Base-by-base conservation (phyloP, 1,140 invertebrate genomes). In the Sesamia nonagrioides region DNA sequence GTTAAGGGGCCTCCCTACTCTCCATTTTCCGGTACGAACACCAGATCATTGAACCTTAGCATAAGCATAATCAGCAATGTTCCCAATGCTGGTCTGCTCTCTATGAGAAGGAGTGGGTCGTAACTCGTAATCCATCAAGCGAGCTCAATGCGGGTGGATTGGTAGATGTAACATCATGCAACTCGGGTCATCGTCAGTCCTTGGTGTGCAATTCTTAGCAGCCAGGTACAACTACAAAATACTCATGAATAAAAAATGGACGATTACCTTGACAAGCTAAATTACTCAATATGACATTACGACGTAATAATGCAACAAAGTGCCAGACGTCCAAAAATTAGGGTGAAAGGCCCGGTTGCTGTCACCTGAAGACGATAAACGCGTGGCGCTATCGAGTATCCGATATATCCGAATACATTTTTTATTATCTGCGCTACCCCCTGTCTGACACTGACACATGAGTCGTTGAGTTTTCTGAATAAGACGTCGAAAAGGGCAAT, bases 401-500 rank as follows among this genome's bases (percentile, higher is more conserved):
- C 42, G 37, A 75, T 40, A 66, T 66, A 76, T 77, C 50, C 40
- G 35, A 74, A 77, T 81, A 82, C 78, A 88, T 84, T 89, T 91
- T 90, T 90, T 45, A 80, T 82, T 80, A 81, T 77, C 83, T 82
- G 77, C 80, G 50, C 80, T 80, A 75, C 83, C 82, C 82, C 84
- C 72, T 69, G 45, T 52, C 83, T 88, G 86, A 79, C 84, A 87
- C 79, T 85, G 87, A 82, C 88, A 89, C 85, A 85, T 84, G 87
- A 86, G 83, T 87, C 78, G 84, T 52, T 85, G 82, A 75, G 80
- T 80, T 50, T 68, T 60, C 76, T 91, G 90, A 92, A 91, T 86
- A 89, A 94, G 88, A 91, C 88, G 88, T 91, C 91, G 88, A 94
- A 94, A 93, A 92, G 90, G 89, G 86, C 92, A 94, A 92, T 92